A percentile compares a stretch with the other conserved stretches of the same genome.
Conservation (phyloP, 2,113 vertebrate species). For the Malaclemys terrapin region DNA sequence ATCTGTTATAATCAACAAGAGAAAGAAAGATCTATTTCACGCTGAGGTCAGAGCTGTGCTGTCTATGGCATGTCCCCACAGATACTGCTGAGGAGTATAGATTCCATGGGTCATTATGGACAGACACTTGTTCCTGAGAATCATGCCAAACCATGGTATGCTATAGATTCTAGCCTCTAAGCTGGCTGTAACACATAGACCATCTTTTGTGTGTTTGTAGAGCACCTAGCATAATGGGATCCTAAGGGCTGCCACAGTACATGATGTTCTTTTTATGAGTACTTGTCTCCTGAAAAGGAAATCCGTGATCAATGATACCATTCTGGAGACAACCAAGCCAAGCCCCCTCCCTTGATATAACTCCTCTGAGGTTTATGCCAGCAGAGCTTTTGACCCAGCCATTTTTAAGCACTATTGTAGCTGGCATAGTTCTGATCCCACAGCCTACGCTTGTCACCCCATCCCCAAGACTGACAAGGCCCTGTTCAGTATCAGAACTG, state of each 20-base stretch:
- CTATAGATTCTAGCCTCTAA: background rate
- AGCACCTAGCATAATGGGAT: background rate
- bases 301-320: background rate
- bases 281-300: background rate
- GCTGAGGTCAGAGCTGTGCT: constrained; percentile 71
- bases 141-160: background rate
- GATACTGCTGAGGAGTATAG: constrained; percentile 31
- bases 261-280: background rate
- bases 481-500: background rate
- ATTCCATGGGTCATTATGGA: constrained; percentile 30
- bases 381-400: too few relatives aligned
- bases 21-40: constrained; percentile 61
- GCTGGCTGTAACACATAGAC: background rate
- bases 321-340: background rate
- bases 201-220: background rate
- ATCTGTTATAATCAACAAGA: constrained; percentile 69
- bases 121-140: constrained; percentile 22
- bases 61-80: constrained; percentile 55
- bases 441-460: background rate
- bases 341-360: background rate
- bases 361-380: background rate
- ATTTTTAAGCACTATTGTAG: background rate
- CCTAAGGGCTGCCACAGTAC: background rate
- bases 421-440: background rate
- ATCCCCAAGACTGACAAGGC: background rate